Evolutionary conservation across 2,797 vertebrate genomes (phyloP).

Genomic region (Anas bahamensis): DNA sequence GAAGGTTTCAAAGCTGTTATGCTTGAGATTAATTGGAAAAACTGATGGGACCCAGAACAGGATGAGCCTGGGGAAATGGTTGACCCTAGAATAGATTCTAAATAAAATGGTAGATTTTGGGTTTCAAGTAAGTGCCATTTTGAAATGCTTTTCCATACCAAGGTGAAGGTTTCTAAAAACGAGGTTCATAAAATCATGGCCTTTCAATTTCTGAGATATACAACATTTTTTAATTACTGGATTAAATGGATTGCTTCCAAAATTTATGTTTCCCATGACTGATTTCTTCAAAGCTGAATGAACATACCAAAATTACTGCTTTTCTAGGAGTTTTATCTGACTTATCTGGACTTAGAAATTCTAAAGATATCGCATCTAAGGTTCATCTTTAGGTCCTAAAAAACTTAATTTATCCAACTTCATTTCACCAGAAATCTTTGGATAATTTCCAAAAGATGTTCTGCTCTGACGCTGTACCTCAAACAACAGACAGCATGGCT

Average conservation of each 20-base stretch:
- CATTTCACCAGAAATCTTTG: not conserved
- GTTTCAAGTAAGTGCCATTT: not conserved
- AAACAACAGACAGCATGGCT: not conserved
- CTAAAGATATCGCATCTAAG: not conserved
- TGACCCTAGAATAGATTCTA: not conserved
- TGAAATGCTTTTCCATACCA: not conserved
- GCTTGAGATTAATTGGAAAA: not conserved
- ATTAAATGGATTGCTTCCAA: slow-evolving; percentile 16
- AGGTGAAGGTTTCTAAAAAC: not conserved
- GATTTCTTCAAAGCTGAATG: not conserved
- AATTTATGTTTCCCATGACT: not conserved
- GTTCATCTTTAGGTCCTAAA: not conserved
- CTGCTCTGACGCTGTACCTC: not conserved
- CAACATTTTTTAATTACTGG: not conserved
- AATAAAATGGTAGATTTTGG: not conserved
- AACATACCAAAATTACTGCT: not conserved
- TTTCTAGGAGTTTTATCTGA: not conserved
- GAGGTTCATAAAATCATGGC: not conserved
- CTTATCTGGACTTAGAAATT: not conserved
- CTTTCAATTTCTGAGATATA: not conserved
- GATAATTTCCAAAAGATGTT: not conserved
- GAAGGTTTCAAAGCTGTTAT: not conserved
- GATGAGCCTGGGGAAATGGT: not conserved
- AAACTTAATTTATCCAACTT: not conserved
- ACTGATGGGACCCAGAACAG: accelerated